Base-by-base conservation (phyloP, 2,797 vertebrate species). In the Catharus ustulatus region DNA sequence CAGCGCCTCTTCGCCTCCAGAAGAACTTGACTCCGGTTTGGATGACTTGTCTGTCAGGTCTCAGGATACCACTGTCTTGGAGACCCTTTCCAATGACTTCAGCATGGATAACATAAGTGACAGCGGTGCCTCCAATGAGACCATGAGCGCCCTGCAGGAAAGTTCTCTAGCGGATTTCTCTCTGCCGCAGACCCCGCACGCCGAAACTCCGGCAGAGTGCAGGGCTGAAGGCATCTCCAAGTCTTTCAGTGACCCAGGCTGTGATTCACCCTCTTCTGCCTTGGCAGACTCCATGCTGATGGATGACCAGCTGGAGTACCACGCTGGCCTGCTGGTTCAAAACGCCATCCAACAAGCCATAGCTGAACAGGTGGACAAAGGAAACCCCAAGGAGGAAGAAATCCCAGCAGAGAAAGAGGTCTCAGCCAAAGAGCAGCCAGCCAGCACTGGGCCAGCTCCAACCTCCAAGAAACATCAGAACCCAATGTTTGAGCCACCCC, bases 81-180 rank as follows among this genome's bases (percentile, higher is more conserved):
- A 98, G 95, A 98, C 98, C 15, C 97, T 98, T 89, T 99, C 98
- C 88, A 98, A 98, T 62, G 98, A 98, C 88, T 99, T 99, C 73
- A 99, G 99, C 97, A 98, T 99, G 98, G 99, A 99, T 96, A 99
- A 98, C 66, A 97, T 99, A 71, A 99, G 99, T 0, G 99, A 99
- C 96, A 99, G 99, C 2, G 99, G 99, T 30, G 98, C 99, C 23
- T 97, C 98, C 93, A 97, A 99, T 22, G 98, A 98, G 93, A 98
- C 98, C 18, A 97, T 98, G 97, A 98, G 95, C 2, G 98, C 98
- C 80, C 98, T 98, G 58, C 97, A 98, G 94, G 98, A 98, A 91
- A 98, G 97, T 77, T 98, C 98, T 0, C 92, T 98, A 55, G 98
- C 97, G 0, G 98, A 99, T 79, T 98, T 98, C 96, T 97, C 99